Base-by-base conservation (phyloP, 1,140 invertebrate genomes). In the Asbolus verrucosus region DNA sequence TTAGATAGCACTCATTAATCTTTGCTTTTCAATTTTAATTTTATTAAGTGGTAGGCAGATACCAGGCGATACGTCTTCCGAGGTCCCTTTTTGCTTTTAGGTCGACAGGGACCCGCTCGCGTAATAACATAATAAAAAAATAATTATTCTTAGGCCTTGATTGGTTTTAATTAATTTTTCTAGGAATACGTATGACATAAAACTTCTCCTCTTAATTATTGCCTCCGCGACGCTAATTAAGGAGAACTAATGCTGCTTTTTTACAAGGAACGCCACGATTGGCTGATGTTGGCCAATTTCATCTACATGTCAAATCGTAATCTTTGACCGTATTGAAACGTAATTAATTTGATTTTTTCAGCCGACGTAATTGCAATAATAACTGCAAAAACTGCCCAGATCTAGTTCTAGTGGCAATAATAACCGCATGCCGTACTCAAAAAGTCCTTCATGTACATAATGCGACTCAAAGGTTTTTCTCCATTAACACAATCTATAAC, bases 321-420 rank as follows among this genome's bases (percentile, higher is more conserved):
- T 54, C 46, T 54, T 54, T 54, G 46, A 54, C 46, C 46, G 46
- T 19, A 54, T 54, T 54, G 46, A 54, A 19, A 21, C 21, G 21
- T 27, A 54, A 54, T 54, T 54, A 54, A 54, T 54, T 21, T n/a
- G 24, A 27, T 54, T 54, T 54, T 54, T 54, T 3, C 21, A 14
- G 13, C 8, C 9, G n/a, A n/a, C 46, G 46, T 36, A 36, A 36
- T 36, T 36, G 33, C 33, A 11, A 36, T 36, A 36, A 54, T 54
- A 54, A 54, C 27, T 54, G 46, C 46, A 54, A 54, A 54, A 54
- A 54, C 46, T 19, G 21, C 41, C 21, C 21, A n/a, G 41, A 4
- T 30, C 27, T 8, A 36, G 24, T 54, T 54, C 46, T 54, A 54
- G 46, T 54, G 46, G 24, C 46, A 54, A 27, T 54, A 54, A 54